Conservation (phyloP, 2,113 vertebrate genomes). For the Halichoeres trimaculatus region DNA sequence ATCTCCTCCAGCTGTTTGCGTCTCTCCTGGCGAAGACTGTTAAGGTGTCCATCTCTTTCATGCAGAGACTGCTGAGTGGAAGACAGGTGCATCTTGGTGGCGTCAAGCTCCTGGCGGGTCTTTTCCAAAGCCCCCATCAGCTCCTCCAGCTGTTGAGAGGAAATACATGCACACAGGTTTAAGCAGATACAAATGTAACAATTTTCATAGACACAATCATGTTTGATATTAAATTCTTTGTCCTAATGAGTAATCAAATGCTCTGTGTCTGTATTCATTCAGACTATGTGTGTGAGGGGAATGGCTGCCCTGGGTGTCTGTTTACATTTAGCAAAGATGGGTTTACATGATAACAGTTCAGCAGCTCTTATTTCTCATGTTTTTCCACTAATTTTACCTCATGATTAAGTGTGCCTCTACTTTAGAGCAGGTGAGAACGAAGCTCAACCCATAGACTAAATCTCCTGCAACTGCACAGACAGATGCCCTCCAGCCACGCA, state of each 20-base stretch:
- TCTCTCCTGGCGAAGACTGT: slow-evolving; percentile 89
- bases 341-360: slow-evolving; percentile 27
- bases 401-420: slow-evolving; percentile 56
- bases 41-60: slow-evolving; percentile 92
- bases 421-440: slow-evolving; percentile 59
- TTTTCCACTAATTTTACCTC: slow-evolving; percentile 53
- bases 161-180: slow-evolving; percentile 12
- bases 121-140: slow-evolving; percentile 93
- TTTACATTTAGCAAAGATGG: slow-evolving; percentile 8
- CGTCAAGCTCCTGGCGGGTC: slow-evolving; percentile 93
- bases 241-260: neutral
- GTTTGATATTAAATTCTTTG: neutral
- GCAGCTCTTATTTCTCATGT: slow-evolving; percentile 23
- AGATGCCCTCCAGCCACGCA: slow-evolving; percentile 49
- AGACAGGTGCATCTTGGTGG: slow-evolving; percentile 91
- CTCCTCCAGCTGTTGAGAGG: slow-evolving; percentile 88
- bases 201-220: too few species aligned
- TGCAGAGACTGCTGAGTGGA: slow-evolving; percentile 94
- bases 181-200: neutral
- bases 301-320: too few species aligned
- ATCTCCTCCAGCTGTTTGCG: slow-evolving; percentile 96
- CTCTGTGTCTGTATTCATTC: neutral
- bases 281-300: too few species aligned
- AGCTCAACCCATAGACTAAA: slow-evolving; percentile 41
- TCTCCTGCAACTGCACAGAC: slow-evolving; percentile 47